These are phyloP conservation scores for Dichetophora obliterata DNA, from an alignment of 2,888 invertebrate species.

Conservation along the genomic window DNA sequence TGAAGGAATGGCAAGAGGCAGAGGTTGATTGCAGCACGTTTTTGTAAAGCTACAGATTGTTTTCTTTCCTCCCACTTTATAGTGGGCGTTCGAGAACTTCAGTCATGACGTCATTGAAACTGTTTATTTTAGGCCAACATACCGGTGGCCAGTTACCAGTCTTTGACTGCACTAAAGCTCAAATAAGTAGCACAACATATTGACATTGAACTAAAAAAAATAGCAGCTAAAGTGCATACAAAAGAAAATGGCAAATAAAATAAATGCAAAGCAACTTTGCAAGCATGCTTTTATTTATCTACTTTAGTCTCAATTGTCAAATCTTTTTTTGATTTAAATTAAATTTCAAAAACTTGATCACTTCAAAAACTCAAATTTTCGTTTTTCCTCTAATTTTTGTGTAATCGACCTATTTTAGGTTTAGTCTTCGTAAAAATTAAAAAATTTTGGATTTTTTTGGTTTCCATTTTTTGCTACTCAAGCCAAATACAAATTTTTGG, in stretches of 20 bases:
- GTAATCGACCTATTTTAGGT: slow-evolving; percentile 12
- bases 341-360: slow-evolving; percentile 7
- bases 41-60: no score
- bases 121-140: not conserved
- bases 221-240: not conserved
- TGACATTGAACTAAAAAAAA: slow-evolving; percentile 23
- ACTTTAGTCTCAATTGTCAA: slow-evolving; percentile 5
- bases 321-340: not conserved
- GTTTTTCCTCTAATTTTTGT: slow-evolving; percentile 38
- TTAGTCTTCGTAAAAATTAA: slow-evolving; percentile 40
- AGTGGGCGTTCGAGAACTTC: not conserved
- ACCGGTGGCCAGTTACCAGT: not conserved
- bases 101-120: slow-evolving; percentile 20
- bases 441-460: slow-evolving; percentile 32
- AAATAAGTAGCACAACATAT: not conserved
- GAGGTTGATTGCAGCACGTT: no score
- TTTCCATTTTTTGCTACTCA: slow-evolving; percentile 2
- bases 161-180: not conserved
- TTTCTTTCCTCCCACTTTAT: no score
- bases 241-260: no score
- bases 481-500: slow-evolving; percentile 9
- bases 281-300: not conserved
- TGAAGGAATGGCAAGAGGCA: no score
- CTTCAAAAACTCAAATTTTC: slow-evolving; percentile 39
- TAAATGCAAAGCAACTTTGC: not conserved